Percentiles rank a stretch among this genome's conserved stretches.
Conservation (phyloP, 2,888 invertebrate genomes). For the Ariolimax columbianus region DNA sequence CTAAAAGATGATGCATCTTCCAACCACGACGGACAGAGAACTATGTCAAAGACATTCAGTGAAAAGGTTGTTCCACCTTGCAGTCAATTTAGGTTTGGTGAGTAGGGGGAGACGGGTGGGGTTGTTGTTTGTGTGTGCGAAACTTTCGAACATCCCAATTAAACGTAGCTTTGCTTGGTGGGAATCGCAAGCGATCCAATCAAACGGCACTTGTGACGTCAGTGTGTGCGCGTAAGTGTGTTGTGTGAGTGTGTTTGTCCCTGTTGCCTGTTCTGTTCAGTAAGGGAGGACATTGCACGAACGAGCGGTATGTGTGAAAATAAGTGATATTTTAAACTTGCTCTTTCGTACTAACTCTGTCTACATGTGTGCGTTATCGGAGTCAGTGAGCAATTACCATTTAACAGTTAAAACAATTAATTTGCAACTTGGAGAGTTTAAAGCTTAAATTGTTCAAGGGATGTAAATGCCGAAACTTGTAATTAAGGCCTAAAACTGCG, state of each 20-base stretch:
- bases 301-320: constrained; percentile 15
- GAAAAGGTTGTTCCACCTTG: not conserved
- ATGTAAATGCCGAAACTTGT: no score
- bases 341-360: not conserved
- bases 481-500: no score
- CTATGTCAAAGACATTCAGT: constrained; percentile 24
- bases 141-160: not conserved
- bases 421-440: no score
- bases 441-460: no score
- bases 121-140: constrained; percentile 34
- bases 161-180: constrained; percentile 17
- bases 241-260: no score
- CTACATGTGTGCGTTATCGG: not conserved
- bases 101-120: not conserved
- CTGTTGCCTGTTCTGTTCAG: no score
- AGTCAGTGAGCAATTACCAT: not conserved
- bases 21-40: not conserved
- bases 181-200: constrained; percentile 10
- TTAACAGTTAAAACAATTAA: no score
- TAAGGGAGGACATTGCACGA: no score
- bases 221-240: no score
- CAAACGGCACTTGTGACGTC: constrained; percentile 1
- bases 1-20: not conserved
- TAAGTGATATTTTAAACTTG: not conserved
- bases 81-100: not conserved